Evolutionary conservation across 2,113 vertebrate genomes (phyloP).

Genomic region (Probosciger aterrimus): DNA sequence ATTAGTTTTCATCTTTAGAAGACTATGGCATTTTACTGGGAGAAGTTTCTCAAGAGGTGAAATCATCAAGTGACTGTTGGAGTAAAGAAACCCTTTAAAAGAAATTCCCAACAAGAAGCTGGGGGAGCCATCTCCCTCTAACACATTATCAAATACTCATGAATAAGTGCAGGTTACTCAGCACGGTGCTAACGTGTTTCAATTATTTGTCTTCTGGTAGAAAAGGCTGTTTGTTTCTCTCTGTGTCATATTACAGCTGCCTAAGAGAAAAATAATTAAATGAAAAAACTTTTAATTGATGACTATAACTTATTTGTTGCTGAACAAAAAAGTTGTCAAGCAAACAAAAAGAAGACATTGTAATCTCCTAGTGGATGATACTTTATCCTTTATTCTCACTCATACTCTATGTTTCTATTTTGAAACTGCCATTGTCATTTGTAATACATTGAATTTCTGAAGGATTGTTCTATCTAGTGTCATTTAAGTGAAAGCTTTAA

Average conservation of each 20-base stretch:
- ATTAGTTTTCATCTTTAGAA: background rate
- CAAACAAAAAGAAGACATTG: background rate
- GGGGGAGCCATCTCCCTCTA: background rate
- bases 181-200: background rate
- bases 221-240: background rate
- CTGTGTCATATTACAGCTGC: background rate
- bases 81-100: background rate
- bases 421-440: slow-evolving; percentile 17
- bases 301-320: background rate
- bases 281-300: slow-evolving; percentile 20
- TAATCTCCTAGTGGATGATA: background rate
- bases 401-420: background rate
- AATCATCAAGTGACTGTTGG: background rate
- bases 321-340: slow-evolving; percentile 45
- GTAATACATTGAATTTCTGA: slow-evolving; percentile 4
- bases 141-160: background rate
- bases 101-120: background rate
- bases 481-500: slow-evolving; percentile 24
- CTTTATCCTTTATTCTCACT: background rate
- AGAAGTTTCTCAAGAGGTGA: background rate
- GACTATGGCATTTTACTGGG: background rate
- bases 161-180: background rate
- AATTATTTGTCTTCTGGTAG: background rate
- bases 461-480: background rate
- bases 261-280: background rate